A percentile compares a stretch with the other conserved stretches of the same genome.
These are phyloP conservation scores for Acanthopagrus latus DNA, from an alignment of 2,797 vertebrate genomes.

Conservation along the genomic window DNA sequence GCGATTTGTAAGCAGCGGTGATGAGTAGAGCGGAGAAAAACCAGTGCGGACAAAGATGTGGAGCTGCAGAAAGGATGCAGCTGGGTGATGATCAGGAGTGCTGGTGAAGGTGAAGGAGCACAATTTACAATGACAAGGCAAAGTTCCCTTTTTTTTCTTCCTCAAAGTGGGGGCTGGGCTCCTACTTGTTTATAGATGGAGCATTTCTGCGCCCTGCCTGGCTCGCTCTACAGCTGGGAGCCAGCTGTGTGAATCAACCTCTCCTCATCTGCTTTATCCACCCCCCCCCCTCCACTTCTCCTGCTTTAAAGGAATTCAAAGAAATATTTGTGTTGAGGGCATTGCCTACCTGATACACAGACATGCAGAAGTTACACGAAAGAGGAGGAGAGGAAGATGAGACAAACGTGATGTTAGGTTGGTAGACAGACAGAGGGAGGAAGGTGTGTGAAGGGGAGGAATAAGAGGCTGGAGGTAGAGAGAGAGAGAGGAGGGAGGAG, in stretches of 20 bases:
- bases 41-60: neutral
- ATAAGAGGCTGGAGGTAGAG: constrained; percentile 49
- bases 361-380: constrained; percentile 17
- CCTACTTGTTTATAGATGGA: constrained; percentile 77
- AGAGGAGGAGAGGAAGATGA: constrained; percentile 31
- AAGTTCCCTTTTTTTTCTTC: constrained; percentile 45
- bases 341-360: constrained; percentile 71
- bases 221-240: constrained; percentile 81
- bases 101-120: constrained; percentile 50
- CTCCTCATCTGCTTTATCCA: constrained; percentile 81
- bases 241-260: constrained; percentile 86
- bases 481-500: constrained; percentile 27
- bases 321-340: constrained; percentile 73
- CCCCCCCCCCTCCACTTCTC: constrained; percentile 48
- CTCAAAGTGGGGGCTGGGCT: constrained; percentile 68
- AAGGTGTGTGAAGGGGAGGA: constrained; percentile 30
- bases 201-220: constrained; percentile 57
- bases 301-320: constrained; percentile 81
- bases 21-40: constrained; percentile 20
- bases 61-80: neutral
- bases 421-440: constrained; percentile 40
- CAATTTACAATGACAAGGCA: constrained; percentile 65
- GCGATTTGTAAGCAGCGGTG: constrained; percentile 16
- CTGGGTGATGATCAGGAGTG: constrained; percentile 31
- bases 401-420: constrained; percentile 39